Evolutionary conservation across 2,113 vertebrate genomes (phyloP), one percentile per base, ranked within the genome.

Genomic region (Desmodus rotundus): DNA sequence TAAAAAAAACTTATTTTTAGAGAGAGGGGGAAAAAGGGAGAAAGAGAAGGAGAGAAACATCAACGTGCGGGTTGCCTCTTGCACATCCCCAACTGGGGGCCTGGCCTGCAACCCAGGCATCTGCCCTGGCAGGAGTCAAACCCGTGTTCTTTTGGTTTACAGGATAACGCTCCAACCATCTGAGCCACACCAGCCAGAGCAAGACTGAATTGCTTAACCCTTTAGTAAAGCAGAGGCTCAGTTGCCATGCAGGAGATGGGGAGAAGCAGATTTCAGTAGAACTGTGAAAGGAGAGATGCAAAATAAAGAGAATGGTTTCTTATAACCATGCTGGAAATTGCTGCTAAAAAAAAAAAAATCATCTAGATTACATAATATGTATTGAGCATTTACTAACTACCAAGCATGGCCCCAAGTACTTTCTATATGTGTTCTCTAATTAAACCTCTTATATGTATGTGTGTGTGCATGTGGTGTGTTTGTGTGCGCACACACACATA

Each of bases 381-480:
- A 43, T 33, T 68, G 56, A 89, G 83, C 16, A 87, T 83, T 87
- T 90, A 89, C 36, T 87, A 81, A 67, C n/a, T 84, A 95, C 45
- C 68, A 83, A 85, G 28, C 38, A 77, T n/a, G 26, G 43, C 85
- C 28, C 12, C 52, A 72, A 86, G 38, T 70, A 33, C 11, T 43
- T 94, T 95, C 80, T 67, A 38, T 67, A 50, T 38, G 12, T 81
- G 38, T 67, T 93, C 56, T 63, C 31, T 87, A 67, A 88, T 63
- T 68, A 95, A 95, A 68, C 7, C 11, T 61, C n/a, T 3, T 82
- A 67, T 81, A 38, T 61, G 14, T 54, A 38, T 38, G 5, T 65
- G 45, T 65, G 45, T 52, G 4, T 31, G 11, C 24, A 26, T 52
- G 10, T 31, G 28, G 73, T 58, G 31, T 12, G 7, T 78, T 26